Conservation (phyloP, 2,888 invertebrate species). For the Amitus sp. region DNA sequence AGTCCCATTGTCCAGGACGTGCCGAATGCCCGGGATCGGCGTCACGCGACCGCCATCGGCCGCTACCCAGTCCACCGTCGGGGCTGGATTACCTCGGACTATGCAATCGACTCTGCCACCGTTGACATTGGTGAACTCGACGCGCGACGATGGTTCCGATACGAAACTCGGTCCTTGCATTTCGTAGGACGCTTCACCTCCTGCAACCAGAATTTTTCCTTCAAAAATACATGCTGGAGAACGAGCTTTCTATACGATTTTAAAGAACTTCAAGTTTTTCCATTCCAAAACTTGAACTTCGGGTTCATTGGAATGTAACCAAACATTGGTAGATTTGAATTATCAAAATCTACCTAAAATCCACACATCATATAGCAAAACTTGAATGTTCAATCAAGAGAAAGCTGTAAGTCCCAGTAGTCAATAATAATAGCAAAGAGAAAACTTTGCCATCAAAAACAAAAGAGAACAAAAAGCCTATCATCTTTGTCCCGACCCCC, state of each 20-base stretch:
- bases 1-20: constrained; percentile 69
- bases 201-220: constrained; percentile 42
- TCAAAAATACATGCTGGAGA: too few species aligned
- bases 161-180: constrained; percentile 70
- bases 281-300: too few species aligned
- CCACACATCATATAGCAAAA: too few species aligned
- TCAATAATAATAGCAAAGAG: too few species aligned
- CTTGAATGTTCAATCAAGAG: too few species aligned
- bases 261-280: constrained; percentile 6
- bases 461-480: not conserved
- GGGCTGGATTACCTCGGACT: constrained; percentile 69
- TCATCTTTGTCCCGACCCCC: not conserved
- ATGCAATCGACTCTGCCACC: constrained; percentile 69
- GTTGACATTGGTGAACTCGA: constrained; percentile 69
- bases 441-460: not conserved
- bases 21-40: constrained; percentile 68
- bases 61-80: constrained; percentile 69
- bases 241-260: not conserved
- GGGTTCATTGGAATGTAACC: too few species aligned
- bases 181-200: constrained; percentile 67
- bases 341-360: too few species aligned
- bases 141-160: constrained; percentile 68
- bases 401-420: not conserved
- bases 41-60: constrained; percentile 68
- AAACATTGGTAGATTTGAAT: too few species aligned